Conservation (phyloP, 2,888 invertebrate species). For the Dendrolimus pini region DNA sequence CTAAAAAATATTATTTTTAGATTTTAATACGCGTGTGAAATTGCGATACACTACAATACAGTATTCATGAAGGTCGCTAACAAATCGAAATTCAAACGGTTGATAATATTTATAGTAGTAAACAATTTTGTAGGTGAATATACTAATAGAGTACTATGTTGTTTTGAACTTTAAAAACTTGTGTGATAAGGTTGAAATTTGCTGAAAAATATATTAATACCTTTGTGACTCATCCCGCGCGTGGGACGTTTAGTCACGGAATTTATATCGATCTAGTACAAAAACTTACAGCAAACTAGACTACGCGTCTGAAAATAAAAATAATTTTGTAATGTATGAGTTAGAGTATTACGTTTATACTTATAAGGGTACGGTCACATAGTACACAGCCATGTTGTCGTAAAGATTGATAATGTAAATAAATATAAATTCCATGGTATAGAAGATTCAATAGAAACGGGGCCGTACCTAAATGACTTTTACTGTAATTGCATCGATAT, state of each 20-base stretch:
- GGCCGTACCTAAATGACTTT: too few relatives aligned
- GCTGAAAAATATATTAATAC: conserved; percentile 21
- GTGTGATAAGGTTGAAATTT: conserved; percentile 35
- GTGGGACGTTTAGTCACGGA: conserved; percentile 45
- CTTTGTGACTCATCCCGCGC: conserved; percentile 40
- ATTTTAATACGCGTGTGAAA: background rate
- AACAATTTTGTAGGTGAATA: conserved; percentile 34
- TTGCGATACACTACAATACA: conserved; percentile 16
- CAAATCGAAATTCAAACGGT: conserved; percentile 34
- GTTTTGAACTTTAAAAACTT: conserved; percentile 22
- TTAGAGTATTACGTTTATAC: too few relatives aligned
- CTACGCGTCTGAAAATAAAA: conserved; percentile 8
- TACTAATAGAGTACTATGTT: conserved; percentile 22
- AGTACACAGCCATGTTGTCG: too few relatives aligned
- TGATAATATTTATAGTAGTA: conserved; percentile 33
- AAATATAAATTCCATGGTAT: too few relatives aligned
- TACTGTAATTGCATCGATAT: too few relatives aligned
- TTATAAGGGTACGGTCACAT: too few relatives aligned
- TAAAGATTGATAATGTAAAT: too few relatives aligned
- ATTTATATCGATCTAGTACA: conserved; percentile 48
- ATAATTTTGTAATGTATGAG: conserved; percentile 2
- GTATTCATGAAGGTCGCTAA: conserved; percentile 42
- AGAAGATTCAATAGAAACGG: too few relatives aligned
- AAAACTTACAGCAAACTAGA: conserved; percentile 31
- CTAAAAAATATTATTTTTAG: too few relatives aligned